Conservation (phyloP, 2,113 vertebrate species). For the Cynocephalus volans region DNA sequence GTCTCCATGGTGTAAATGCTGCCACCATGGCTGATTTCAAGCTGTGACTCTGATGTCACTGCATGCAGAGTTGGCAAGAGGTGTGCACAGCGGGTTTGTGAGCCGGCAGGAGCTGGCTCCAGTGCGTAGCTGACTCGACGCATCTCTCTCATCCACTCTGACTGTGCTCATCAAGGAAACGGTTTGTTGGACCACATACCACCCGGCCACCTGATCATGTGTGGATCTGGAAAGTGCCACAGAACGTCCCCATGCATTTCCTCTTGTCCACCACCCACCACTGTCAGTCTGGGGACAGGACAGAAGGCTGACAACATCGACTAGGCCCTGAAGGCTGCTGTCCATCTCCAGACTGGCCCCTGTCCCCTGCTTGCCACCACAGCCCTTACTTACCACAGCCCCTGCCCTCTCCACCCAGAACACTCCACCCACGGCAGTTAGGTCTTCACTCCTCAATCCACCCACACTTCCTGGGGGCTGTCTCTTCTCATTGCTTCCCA, state of each 20-base stretch:
- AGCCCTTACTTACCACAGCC: not conserved
- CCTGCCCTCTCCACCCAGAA: not conserved
- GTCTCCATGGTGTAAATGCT: not conserved
- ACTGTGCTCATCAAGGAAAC: not conserved
- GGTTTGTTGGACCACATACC: not conserved
- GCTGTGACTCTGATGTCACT: not conserved
- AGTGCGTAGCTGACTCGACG: not conserved
- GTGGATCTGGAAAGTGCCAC: not conserved
- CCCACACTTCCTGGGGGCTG: not conserved
- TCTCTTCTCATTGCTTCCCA: not conserved
- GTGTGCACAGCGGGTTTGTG: not conserved
- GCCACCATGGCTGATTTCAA: not conserved
- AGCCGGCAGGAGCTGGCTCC: fast-evolving
- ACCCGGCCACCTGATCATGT: not conserved
- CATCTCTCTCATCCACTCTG: not conserved
- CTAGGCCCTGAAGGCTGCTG: not conserved
- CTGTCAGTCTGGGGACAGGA: not conserved
- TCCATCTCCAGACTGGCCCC: not conserved
- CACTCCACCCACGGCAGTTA: not conserved
- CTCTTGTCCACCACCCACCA: not conserved
- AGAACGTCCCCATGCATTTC: not conserved
- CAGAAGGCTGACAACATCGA: not conserved
- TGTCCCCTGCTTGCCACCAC: not conserved
- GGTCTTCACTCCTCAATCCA: not conserved
- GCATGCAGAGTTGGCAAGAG: not conserved